phyloP scores from a whole-genome alignment of 2,797 vertebrate genomes.

The Labeo calbasu region DNA sequence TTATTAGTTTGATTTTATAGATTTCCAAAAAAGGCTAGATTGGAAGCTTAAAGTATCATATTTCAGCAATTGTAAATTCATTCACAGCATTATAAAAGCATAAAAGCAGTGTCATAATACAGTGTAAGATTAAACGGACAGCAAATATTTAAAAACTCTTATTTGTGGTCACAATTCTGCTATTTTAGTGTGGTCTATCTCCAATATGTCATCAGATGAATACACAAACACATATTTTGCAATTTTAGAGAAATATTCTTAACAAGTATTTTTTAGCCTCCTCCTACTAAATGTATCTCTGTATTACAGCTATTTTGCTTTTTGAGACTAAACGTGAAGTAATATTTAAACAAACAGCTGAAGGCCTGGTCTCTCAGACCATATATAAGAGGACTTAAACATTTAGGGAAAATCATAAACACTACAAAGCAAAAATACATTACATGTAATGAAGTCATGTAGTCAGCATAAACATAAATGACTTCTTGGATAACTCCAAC shows the following conservation, averaged over 20 bases:
- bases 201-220: no score
- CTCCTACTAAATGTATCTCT: background rate
- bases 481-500: constrained; percentile 21
- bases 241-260: no score
- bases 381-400: constrained; percentile 71
- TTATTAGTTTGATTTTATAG: background rate
- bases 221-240: background rate
- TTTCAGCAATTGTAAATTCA: background rate
- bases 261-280: background rate
- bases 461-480: constrained; percentile 24
- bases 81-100: background rate
- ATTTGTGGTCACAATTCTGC: background rate
- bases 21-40: background rate
- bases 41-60: background rate
- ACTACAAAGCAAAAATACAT: constrained; percentile 59
- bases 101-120: background rate
- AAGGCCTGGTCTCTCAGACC: constrained; percentile 71
- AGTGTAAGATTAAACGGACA: background rate
- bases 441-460: constrained; percentile 26
- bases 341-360: constrained; percentile 61
- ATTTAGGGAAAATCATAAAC: constrained; percentile 70
- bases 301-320: constrained; percentile 7
- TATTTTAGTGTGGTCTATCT: background rate
- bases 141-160: background rate
- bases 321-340: constrained; percentile 56